Evolutionary conservation across 1,140 invertebrate genomes (phyloP).

Genomic region (Drosophila persimilis): DNA sequence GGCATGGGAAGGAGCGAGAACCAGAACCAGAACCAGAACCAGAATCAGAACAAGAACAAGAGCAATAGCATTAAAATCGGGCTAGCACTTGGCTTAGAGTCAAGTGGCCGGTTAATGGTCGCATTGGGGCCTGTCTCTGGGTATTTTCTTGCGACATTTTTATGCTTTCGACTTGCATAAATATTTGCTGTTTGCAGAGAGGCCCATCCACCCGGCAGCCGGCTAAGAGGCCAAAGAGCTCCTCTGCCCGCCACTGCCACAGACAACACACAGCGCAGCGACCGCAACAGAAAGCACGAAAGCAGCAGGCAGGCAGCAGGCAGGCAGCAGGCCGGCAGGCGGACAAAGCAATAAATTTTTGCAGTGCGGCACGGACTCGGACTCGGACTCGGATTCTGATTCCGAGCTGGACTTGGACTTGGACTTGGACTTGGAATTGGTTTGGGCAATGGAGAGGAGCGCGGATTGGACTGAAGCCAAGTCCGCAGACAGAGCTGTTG

Average conservation of each 20-base stretch:
- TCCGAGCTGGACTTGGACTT: background rate
- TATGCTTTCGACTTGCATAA: constrained; percentile 59
- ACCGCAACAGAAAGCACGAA: no score
- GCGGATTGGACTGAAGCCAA: background rate
- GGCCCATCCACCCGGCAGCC: background rate
- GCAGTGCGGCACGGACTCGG: constrained; percentile 5
- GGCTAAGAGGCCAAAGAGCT: background rate
- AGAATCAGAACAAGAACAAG: background rate
- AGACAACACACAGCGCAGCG: no score
- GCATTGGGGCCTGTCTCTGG: background rate
- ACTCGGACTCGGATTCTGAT: no score
- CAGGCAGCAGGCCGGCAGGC: background rate
- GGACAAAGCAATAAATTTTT: constrained; percentile 50
- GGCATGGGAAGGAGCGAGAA: no score
- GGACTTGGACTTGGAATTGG: background rate
- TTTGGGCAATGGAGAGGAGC: background rate
- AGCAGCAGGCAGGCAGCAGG: no score
- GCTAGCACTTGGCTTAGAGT: constrained; percentile 32
- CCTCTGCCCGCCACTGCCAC: no score
- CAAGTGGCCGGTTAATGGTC: constrained; percentile 51
- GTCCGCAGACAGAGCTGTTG: background rate
- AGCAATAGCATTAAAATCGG: background rate
- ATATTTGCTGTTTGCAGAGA: constrained; percentile 40
- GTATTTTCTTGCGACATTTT: constrained; percentile 47
- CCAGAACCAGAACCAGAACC: background rate